Evolutionary conservation across 2,888 invertebrate genomes (phyloP).

Genomic region (Diabrotica balteata): DNA sequence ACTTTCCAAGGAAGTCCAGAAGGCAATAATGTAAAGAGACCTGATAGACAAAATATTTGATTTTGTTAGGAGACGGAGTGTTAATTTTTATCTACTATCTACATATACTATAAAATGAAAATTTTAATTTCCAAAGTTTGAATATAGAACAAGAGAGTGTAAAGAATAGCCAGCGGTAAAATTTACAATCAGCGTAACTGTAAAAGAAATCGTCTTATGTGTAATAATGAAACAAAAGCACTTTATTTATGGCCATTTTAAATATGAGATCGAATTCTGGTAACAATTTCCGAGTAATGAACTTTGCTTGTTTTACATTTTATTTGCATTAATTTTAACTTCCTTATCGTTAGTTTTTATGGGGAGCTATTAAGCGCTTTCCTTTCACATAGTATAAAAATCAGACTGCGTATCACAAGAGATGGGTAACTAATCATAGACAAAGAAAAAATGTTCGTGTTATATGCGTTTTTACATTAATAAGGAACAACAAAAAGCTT

Average conservation of each 20-base stretch:
- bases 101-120: no score
- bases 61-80: no score
- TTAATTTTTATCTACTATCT: no score
- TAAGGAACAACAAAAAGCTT: no score
- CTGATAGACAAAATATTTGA: no score
- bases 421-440: conserved; percentile 10
- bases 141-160: no score
- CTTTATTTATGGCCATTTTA: conserved; percentile 33
- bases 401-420: conserved; percentile 46
- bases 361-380: conserved; percentile 49
- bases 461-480: no score
- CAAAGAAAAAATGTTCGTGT: no score
- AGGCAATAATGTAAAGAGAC: no score
- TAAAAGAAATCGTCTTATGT: conserved; percentile 35
- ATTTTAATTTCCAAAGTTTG: no score
- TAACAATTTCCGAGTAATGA: conserved; percentile 45
- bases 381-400: conserved; percentile 47
- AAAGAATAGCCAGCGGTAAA: no score
- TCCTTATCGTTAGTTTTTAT: conserved; percentile 50
- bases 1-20: no score
- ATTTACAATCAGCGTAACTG: conserved; percentile 12
- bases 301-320: conserved; percentile 52
- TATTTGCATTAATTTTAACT: conserved; percentile 53
- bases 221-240: conserved; percentile 37
- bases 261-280: conserved; percentile 43